Evolutionary conservation across 2,797 vertebrate species (phyloP), one percentile per base, ranked within the genome.

Genomic region (Ara ararauna): DNA sequence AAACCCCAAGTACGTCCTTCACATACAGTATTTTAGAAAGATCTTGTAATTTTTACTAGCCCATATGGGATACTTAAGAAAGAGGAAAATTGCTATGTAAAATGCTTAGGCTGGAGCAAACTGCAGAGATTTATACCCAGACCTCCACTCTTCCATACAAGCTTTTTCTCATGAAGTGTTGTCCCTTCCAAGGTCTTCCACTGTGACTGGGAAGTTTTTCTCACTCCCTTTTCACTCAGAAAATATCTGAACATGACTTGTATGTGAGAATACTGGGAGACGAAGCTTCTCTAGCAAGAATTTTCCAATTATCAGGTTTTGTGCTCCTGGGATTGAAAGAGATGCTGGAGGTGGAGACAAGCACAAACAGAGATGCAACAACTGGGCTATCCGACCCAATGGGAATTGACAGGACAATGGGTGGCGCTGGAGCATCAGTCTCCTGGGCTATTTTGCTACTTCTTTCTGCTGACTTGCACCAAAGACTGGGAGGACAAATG

Each of bases 11-110:
- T 40, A 68, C 38, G 40, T 47, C 50, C 38, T 87, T 90, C 8
- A 51, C 42, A 91, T 32, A 30, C 21, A 77, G 11, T 71, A 66
- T 74, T 89, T 93, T 51, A 74, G 58, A 92, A 90, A 82, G 67
- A 27, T 85, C 48, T 74, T 74, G 34, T 48, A 87, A 75, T 79
- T 92, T 93, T 80, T 95, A 64, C 36, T 78, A 84, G 40, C 13
- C 30, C 17, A 29, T 27, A 30, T 7, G 11, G 26, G 44, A 75
- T 81, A 76, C n/a, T 86, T 82, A n/a, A 76, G 34, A 76, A 89
- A 65, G 34, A 18, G 26, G 32, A 56, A 94, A 89, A 90, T 61
- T 9, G 40, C 26, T 79, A 62, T 16, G 19, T 56, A 83, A 86
- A 83, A 81, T 47, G 26, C 38, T 58, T 24, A 54, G 44, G 22